A percentile compares a stretch with the other conserved stretches of the same genome.
These are phyloP conservation scores for Bos indicus DNA, from an alignment of 2,113 vertebrate genomes.

Conservation along the genomic window DNA sequence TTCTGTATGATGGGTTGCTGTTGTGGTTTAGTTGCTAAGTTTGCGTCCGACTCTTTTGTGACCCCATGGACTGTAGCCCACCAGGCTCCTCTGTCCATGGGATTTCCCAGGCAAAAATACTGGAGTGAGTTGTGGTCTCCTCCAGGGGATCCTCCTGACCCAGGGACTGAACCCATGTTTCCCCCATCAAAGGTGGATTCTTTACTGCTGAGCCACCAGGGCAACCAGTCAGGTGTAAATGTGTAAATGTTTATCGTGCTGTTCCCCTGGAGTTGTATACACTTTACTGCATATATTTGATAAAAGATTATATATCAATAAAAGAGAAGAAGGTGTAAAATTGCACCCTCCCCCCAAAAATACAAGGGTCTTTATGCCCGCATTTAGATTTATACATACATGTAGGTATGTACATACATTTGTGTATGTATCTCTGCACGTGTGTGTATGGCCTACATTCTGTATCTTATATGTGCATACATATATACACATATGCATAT, in stretches of 20 bases:
- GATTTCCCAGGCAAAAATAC: neutral
- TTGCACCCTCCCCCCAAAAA: neutral
- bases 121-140: neutral
- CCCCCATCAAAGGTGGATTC: neutral
- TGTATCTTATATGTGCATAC: fast-evolving
- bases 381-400: neutral
- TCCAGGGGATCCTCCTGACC: neutral
- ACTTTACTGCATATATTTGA: neutral
- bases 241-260: neutral
- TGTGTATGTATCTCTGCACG: neutral
- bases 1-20: neutral
- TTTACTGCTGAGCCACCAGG: neutral
- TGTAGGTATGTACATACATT: neutral
- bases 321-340: neutral
- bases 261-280: neutral
- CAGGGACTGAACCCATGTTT: neutral
- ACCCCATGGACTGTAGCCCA: neutral
- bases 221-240: neutral
- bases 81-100: neutral
- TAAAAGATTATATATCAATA: neutral
- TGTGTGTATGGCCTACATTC: too few relatives aligned
- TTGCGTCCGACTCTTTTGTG: neutral
- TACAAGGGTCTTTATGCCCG: neutral
- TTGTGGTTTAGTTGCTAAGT: neutral
- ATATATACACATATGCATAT: fast-evolving